Percentiles rank a stretch among this genome's conserved stretches.
phyloP scores from a whole-genome alignment of 2,888 invertebrate genomes.

The Cephus rjabovi region DNA sequence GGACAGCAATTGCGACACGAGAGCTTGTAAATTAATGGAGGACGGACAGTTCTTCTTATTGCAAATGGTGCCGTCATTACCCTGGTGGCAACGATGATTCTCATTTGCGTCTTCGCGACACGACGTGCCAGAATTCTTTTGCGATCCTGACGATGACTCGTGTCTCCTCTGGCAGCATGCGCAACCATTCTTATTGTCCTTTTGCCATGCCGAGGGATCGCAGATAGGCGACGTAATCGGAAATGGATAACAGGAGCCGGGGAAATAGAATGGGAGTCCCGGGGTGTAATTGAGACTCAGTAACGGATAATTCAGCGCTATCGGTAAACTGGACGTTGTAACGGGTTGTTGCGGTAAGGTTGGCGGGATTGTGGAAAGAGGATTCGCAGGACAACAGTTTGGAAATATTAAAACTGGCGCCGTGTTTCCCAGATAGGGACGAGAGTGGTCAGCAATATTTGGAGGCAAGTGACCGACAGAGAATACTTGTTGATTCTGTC shows the following conservation, averaged over 20 bases:
- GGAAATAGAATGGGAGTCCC: slow-evolving; percentile 25
- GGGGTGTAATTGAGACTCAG: neutral
- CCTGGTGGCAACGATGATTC: slow-evolving; percentile 38
- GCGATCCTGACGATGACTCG: neutral
- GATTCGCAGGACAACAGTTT: slow-evolving; percentile 20
- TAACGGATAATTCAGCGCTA: neutral
- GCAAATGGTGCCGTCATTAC: slow-evolving; percentile 46
- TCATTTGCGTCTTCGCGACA: slow-evolving; percentile 21
- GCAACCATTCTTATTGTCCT: neutral
- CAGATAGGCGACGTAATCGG: slow-evolving; percentile 44
- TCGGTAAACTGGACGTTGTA: neutral
- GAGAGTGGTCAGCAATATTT: slow-evolving; percentile 49
- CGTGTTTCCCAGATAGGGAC: slow-evolving; percentile 33
- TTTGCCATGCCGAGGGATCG: slow-evolving; percentile 27
- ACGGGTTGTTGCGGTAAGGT: slow-evolving; percentile 1
- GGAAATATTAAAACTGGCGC: slow-evolving; percentile 57
- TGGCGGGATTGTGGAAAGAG: neutral
- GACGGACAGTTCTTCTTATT: slow-evolving; percentile 53
- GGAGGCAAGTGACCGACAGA: slow-evolving; percentile 29
- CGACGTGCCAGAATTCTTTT: neutral
- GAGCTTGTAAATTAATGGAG: slow-evolving; percentile 54
- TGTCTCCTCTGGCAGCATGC: slow-evolving; percentile 1
- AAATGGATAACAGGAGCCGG: slow-evolving; percentile 46
- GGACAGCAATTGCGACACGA: slow-evolving; percentile 56
- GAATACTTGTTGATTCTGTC: slow-evolving; percentile 15